phyloP scores from a whole-genome alignment of 2,797 vertebrate species.

The Iguana delicatissima region DNA sequence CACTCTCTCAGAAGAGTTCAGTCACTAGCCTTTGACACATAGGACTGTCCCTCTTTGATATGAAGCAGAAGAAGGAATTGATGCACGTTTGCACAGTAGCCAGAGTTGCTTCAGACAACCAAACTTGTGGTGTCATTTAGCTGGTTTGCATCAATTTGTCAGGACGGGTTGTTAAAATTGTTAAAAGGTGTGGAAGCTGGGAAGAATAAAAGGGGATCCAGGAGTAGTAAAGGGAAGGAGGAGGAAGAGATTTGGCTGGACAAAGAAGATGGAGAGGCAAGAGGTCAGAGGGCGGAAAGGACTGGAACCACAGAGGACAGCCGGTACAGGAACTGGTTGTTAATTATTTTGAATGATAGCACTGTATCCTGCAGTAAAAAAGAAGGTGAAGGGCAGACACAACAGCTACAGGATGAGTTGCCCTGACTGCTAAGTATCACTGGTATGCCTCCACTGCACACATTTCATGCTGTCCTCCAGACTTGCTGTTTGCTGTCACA shows the following conservation, averaged over 20 bases:
- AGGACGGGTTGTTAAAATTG: too few species aligned
- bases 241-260: too few species aligned
- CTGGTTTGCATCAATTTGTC: too few species aligned
- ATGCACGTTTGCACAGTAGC: neutral
- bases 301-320: too few species aligned
- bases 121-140: too few species aligned
- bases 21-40: neutral
- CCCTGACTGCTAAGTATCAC: neutral
- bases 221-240: too few species aligned
- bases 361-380: neutral
- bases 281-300: too few species aligned
- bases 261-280: too few species aligned
- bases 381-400: neutral
- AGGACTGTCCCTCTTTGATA: neutral
- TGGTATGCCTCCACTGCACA: neutral
- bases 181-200: too few species aligned
- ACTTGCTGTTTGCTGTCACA: neutral
- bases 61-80: neutral
- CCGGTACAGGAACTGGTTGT: too few species aligned
- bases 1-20: neutral
- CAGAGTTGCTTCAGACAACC: neutral
- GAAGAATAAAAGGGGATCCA: too few species aligned
- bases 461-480: neutral
- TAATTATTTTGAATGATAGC: too few species aligned
- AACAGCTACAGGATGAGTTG: neutral